phyloP scores from a whole-genome alignment of 2,888 invertebrate genomes.

The Scaptomyza cyrtandrae region DNA sequence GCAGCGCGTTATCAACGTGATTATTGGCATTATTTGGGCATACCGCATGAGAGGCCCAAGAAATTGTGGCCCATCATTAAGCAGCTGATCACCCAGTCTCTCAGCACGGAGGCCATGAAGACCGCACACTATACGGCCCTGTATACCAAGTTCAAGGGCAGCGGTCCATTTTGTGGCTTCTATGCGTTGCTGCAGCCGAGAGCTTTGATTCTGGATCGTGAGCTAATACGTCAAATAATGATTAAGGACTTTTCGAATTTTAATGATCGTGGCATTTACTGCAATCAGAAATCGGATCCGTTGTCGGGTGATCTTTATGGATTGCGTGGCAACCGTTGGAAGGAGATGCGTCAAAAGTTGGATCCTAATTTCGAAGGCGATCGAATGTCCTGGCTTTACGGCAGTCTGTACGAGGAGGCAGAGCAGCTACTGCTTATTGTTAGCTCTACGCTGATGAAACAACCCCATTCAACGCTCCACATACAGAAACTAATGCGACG shows the following conservation, averaged over 20 bases:
- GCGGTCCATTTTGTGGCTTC: slow-evolving; percentile 81
- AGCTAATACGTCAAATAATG: slow-evolving; percentile 81
- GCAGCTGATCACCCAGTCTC: slow-evolving; percentile 56
- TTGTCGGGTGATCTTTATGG: slow-evolving; percentile 84
- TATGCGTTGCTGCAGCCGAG: slow-evolving; percentile 79
- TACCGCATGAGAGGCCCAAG: slow-evolving; percentile 79
- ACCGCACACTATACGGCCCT: slow-evolving; percentile 64
- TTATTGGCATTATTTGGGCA: slow-evolving; percentile 77
- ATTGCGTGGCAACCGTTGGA: slow-evolving; percentile 84
- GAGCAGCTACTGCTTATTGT: slow-evolving; percentile 60
- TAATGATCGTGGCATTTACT: slow-evolving; percentile 82
- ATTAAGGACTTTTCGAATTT: slow-evolving; percentile 83
- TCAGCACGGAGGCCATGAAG: slow-evolving; percentile 65
- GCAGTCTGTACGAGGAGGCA: slow-evolving; percentile 64
- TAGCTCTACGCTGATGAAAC: slow-evolving; percentile 63
- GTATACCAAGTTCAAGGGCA: slow-evolving; percentile 79
- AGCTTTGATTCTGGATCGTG: slow-evolving; percentile 78
- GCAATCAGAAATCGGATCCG: slow-evolving; percentile 83
- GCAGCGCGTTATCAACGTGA: slow-evolving; percentile 75
- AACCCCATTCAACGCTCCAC: slow-evolving; percentile 68
- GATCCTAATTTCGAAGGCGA: slow-evolving; percentile 82
- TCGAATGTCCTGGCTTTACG: slow-evolving; percentile 79
- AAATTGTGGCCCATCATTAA: slow-evolving; percentile 69
- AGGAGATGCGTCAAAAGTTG: slow-evolving; percentile 83
- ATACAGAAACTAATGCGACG: slow-evolving; percentile 75